Percentiles rank a stretch among this genome's conserved stretches.
Evolutionary conservation across 2,113 vertebrate species (phyloP).

Genomic region (Piprites chloris): DNA sequence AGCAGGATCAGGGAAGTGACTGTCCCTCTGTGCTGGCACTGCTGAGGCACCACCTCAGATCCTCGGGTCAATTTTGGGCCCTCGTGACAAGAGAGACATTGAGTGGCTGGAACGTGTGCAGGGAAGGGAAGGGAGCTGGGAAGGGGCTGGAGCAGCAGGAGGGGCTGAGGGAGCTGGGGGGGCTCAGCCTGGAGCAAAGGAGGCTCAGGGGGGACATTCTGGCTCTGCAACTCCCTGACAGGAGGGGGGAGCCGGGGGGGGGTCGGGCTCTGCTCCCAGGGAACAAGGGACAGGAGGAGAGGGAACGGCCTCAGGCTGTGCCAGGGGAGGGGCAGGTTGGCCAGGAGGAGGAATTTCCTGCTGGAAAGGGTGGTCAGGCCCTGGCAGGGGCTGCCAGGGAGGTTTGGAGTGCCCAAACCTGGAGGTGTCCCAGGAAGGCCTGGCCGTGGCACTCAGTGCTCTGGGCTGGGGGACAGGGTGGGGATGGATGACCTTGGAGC

Average conservation of each 20-base stretch:
- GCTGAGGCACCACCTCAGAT: background rate
- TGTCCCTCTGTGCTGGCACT: background rate
- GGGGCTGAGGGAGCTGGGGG: background rate
- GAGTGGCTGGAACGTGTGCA: background rate
- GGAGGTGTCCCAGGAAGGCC: background rate
- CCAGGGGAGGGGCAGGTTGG: background rate
- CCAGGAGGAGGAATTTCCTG: background rate
- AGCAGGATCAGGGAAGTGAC: background rate
- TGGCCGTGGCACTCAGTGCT: background rate
- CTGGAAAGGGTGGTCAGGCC: background rate
- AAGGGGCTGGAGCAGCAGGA: background rate
- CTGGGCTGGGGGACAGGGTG: background rate
- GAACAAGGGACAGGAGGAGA: background rate
- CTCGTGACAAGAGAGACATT: background rate
- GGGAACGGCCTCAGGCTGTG: background rate
- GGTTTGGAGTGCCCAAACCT: background rate
- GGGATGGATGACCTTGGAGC: rapidly evolving
- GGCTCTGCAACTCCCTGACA: background rate
- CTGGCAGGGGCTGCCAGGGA: background rate
- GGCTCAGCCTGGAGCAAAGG: background rate
- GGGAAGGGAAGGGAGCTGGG: background rate
- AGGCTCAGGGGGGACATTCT: background rate
- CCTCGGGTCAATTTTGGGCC: background rate
- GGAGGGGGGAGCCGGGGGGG: background rate
- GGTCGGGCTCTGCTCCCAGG: background rate